These are phyloP conservation scores for Monochamus alternatus DNA, from an alignment of 2,888 invertebrate genomes.

Conservation along the genomic window DNA sequence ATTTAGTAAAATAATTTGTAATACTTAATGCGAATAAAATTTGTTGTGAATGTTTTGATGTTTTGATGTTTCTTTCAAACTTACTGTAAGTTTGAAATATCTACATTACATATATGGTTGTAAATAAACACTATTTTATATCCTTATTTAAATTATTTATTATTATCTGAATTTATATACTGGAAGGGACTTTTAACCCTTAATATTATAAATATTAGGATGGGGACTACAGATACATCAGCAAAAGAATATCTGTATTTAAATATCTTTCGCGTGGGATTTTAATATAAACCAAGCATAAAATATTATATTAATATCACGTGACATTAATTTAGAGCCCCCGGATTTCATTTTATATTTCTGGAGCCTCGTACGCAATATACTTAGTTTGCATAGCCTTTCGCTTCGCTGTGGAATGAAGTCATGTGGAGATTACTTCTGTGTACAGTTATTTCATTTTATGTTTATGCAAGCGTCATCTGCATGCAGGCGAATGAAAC, in stretches of 20 bases:
- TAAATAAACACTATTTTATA: too few species aligned
- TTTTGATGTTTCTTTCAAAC: too few species aligned
- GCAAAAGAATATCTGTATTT: neutral
- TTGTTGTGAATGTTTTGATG: too few species aligned
- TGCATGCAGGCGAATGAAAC: conserved; percentile 1
- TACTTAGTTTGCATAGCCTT: conserved; percentile 18
- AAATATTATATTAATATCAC: neutral
- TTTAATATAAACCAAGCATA: neutral
- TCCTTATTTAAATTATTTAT: too few species aligned
- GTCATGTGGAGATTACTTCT: neutral
- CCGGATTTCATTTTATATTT: conserved; percentile 4
- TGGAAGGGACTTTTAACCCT: too few species aligned
- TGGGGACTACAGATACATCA: neutral
- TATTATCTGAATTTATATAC: too few species aligned
- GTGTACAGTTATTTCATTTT: conserved; percentile 8
- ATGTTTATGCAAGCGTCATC: conserved; percentile 2
- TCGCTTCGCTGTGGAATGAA: conserved; percentile 8
- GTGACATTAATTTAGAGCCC: neutral
- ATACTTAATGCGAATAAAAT: too few species aligned
- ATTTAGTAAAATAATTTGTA: too few species aligned
- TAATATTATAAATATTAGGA: neutral
- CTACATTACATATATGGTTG: too few species aligned
- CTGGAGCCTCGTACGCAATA: neutral
- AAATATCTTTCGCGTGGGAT: neutral
- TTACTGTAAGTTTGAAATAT: too few species aligned